Evolutionary conservation across 2,888 invertebrate genomes (phyloP).

Genomic region (Ethmia dodecea): DNA sequence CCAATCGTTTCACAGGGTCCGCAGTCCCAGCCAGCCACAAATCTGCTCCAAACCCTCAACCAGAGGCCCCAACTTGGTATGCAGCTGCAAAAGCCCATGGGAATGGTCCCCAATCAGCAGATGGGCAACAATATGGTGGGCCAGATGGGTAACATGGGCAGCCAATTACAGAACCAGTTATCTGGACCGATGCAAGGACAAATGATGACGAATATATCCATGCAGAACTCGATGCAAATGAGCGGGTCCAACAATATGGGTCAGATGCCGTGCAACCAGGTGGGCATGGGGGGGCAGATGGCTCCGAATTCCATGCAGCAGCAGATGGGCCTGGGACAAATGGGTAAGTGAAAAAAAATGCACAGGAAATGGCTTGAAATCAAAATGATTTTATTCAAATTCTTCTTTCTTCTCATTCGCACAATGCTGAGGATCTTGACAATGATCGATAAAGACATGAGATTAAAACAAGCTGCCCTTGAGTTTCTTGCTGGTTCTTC

Average conservation of each 20-base stretch:
- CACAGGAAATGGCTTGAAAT: too few species aligned
- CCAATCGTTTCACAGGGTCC: constrained; percentile 69
- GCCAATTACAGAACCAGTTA: constrained; percentile 63
- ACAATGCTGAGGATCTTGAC: too few species aligned
- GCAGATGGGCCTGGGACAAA: constrained; percentile 57
- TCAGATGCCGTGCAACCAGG: constrained; percentile 66
- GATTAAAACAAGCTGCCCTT: too few species aligned
- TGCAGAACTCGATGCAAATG: constrained; percentile 62
- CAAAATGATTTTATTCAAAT: too few species aligned
- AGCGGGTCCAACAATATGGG: constrained; percentile 51
- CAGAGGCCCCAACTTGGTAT: constrained; percentile 80
- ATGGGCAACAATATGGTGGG: constrained; percentile 73
- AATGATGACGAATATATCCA: constrained; percentile 69
- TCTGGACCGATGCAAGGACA: constrained; percentile 62
- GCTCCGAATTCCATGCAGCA: constrained; percentile 47
- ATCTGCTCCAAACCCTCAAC: constrained; percentile 86
- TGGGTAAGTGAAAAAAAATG: too few species aligned
- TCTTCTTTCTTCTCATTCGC: too few species aligned
- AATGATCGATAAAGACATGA: too few species aligned
- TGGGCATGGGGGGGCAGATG: constrained; percentile 71
- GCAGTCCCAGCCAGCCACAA: constrained; percentile 79
- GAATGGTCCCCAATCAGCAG: constrained; percentile 74
- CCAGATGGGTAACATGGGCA: constrained; percentile 65
- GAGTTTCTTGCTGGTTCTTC: too few species aligned
- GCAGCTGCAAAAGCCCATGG: constrained; percentile 76